Evolutionary conservation across 2,113 vertebrate species (phyloP).

Genomic region (Neoarius graeffei): DNA sequence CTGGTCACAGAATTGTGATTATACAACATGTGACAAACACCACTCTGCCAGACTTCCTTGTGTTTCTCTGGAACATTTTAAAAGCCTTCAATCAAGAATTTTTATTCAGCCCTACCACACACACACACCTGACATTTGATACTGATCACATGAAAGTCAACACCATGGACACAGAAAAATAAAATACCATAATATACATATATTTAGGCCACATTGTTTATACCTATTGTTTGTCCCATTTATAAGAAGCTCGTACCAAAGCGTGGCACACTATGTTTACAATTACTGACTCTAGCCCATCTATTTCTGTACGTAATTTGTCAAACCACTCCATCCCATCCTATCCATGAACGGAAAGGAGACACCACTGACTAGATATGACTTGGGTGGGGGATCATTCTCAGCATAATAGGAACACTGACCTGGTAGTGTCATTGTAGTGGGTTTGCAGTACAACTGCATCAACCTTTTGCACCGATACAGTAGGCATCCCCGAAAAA

Average conservation of each 20-base stretch:
- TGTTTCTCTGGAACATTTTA: background rate
- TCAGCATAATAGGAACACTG: background rate
- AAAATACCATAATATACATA: background rate
- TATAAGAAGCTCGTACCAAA: background rate
- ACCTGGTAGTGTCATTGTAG: background rate
- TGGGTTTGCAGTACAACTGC: background rate
- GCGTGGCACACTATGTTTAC: background rate
- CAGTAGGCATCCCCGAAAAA: background rate
- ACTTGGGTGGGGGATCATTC: background rate
- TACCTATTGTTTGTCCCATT: background rate
- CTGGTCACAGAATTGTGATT: background rate
- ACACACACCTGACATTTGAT: background rate
- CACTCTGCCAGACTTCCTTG: background rate
- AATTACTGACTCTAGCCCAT: background rate
- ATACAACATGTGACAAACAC: background rate
- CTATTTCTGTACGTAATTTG: background rate
- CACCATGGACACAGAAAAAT: background rate
- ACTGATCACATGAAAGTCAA: background rate
- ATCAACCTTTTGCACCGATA: background rate
- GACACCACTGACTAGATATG: background rate
- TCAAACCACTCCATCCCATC: background rate
- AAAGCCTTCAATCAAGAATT: background rate
- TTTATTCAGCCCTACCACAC: background rate
- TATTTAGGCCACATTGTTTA: background rate
- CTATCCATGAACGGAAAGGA: background rate